These are phyloP conservation scores for Hemicentrotus pulcherrimus DNA, from an alignment of 35 echinoderm and acorn worm species.

Conservation along the genomic window DNA sequence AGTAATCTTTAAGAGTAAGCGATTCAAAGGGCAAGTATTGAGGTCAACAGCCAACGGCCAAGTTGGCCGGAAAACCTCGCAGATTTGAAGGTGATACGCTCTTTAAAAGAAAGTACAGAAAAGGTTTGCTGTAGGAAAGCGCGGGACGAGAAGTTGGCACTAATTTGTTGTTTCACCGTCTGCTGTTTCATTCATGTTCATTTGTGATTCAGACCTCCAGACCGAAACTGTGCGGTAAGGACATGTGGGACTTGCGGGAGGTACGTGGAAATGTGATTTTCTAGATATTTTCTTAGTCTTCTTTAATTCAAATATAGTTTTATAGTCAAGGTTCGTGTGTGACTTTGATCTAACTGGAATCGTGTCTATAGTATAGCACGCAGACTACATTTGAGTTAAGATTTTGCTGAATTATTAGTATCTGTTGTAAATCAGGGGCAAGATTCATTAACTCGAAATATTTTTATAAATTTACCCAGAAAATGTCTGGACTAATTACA, in stretches of 20 bases:
- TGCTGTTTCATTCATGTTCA: constrained; percentile 3
- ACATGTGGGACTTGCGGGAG: background rate
- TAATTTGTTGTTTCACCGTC: background rate
- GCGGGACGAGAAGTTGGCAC: background rate
- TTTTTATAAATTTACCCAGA: too few relatives aligned
- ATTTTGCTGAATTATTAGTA: too few relatives aligned
- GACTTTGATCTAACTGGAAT: too few relatives aligned
- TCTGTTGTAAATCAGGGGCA: too few relatives aligned
- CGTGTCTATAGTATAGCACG: too few relatives aligned
- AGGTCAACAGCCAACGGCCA: constrained; percentile 7
- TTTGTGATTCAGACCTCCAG: background rate
- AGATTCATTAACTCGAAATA: too few relatives aligned
- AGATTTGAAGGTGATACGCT: background rate
- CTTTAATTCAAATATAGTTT: background rate
- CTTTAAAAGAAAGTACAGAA: background rate
- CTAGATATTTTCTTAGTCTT: background rate
- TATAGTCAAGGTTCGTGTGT: too few relatives aligned
- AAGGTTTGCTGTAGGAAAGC: background rate
- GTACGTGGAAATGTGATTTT: background rate
- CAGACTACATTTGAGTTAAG: too few relatives aligned
- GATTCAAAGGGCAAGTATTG: background rate
- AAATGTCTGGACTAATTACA: too few relatives aligned
- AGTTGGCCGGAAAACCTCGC: background rate
- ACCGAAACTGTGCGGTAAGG: background rate
- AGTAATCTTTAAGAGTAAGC: background rate